These are phyloP conservation scores for Martes flavigula DNA, from an alignment of 2,797 vertebrate species.

Conservation along the genomic window DNA sequence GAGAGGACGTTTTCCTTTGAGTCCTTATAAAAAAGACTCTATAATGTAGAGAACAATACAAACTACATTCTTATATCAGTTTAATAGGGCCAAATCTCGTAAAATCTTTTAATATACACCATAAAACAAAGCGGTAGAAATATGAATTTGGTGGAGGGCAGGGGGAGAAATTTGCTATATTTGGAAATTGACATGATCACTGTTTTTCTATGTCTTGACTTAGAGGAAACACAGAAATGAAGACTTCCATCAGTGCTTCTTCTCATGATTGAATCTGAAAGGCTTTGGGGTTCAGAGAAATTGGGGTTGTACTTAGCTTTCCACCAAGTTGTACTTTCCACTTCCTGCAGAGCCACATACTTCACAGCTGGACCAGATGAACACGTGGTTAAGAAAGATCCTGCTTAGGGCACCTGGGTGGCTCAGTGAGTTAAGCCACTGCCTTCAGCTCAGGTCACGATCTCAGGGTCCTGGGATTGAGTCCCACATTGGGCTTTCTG, in stretches of 20 bases:
- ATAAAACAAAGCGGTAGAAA: neutral
- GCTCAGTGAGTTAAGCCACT: too few relatives aligned
- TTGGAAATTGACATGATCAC: neutral
- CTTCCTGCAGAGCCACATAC: neutral
- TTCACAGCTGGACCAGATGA: neutral
- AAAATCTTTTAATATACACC: neutral
- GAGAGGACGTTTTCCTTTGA: neutral
- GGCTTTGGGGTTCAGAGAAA: neutral
- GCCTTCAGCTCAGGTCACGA: too few relatives aligned
- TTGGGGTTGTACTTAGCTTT: neutral
- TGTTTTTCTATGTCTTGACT: neutral
- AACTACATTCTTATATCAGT: neutral
- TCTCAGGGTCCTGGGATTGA: too few relatives aligned
- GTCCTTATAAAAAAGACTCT: neutral
- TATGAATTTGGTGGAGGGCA: neutral
- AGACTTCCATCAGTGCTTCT: neutral
- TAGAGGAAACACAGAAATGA: neutral
- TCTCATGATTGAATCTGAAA: neutral
- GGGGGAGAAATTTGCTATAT: neutral
- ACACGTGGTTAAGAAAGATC: neutral
- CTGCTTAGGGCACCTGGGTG: too few relatives aligned
- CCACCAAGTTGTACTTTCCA: too few relatives aligned
- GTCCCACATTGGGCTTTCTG: too few relatives aligned
- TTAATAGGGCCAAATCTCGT: neutral
- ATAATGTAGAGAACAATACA: neutral